phyloP scores from a whole-genome alignment of 2,113 vertebrate species.

The Phodopus roborovskii region DNA sequence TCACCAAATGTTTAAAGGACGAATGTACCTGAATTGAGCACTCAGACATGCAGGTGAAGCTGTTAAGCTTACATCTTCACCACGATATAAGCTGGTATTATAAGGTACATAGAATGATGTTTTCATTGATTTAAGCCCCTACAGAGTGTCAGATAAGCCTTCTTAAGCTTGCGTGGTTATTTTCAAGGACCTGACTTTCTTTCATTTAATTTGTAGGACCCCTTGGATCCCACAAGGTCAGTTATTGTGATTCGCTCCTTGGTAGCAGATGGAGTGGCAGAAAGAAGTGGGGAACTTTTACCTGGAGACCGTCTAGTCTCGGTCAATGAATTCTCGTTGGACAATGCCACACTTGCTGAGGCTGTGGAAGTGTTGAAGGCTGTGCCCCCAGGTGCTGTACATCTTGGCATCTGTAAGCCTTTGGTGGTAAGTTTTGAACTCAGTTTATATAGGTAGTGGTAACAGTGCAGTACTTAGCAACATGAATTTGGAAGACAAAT shows the following conservation, averaged over 20 bases:
- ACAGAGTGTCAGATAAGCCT: not conserved
- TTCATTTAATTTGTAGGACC: slow-evolving; percentile 92
- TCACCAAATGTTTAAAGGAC: not conserved
- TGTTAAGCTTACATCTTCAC: not conserved
- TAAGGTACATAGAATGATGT: not conserved
- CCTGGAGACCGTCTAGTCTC: slow-evolving; percentile 95
- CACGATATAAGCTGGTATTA: not conserved
- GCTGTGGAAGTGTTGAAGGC: slow-evolving; percentile 95
- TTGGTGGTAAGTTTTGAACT: slow-evolving; percentile 88
- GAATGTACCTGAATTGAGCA: not conserved
- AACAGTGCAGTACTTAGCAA: not conserved
- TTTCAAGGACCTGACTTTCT: slow-evolving; percentile 18
- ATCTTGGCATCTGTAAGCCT: slow-evolving; percentile 95
- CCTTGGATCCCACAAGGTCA: slow-evolving; percentile 91
- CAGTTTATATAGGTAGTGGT: not conserved
- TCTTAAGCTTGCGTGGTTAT: not conserved
- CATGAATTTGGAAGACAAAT: slow-evolving; percentile 6
- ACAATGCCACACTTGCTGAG: slow-evolving; percentile 87
- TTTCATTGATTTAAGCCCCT: not conserved
- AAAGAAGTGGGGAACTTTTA: slow-evolving; percentile 87
- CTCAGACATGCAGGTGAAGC: not conserved
- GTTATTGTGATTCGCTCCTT: slow-evolving; percentile 97
- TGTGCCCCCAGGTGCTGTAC: slow-evolving; percentile 89
- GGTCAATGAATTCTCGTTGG: slow-evolving; percentile 91
- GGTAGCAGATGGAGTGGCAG: slow-evolving; percentile 91